Percentiles rank a stretch among this genome's conserved stretches.
These are phyloP conservation scores for Apotomis betuletana DNA, from an alignment of 2,888 invertebrate species.

Conservation along the genomic window DNA sequence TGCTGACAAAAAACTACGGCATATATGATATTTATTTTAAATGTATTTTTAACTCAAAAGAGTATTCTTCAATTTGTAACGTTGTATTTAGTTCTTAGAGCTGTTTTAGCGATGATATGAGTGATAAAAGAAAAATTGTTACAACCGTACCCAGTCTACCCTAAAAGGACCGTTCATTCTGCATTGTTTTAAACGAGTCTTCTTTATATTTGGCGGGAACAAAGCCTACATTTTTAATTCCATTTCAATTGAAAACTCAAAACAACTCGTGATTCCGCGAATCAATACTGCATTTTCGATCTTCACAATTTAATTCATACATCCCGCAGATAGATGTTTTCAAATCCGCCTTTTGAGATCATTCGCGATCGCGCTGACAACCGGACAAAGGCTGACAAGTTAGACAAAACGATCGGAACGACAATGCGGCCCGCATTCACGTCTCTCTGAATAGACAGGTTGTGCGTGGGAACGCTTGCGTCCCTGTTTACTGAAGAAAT, in stretches of 20 bases:
- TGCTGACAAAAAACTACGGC: too few relatives aligned
- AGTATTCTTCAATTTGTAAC: too few relatives aligned
- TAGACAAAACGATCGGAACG: conserved; percentile 63
- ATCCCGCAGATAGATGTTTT: conserved; percentile 53
- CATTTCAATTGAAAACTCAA: conserved; percentile 3
- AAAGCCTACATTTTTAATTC: neutral
- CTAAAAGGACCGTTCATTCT: too few relatives aligned
- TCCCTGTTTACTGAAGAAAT: conserved; percentile 51
- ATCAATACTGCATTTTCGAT: conserved; percentile 35
- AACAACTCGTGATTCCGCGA: conserved; percentile 24
- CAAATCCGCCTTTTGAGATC: conserved; percentile 58
- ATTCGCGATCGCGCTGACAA: conserved; percentile 58
- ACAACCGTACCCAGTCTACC: too few relatives aligned
- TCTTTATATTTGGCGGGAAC: too few relatives aligned
- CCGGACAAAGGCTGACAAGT: conserved; percentile 62
- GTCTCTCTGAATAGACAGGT: conserved; percentile 60
- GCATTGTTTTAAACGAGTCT: too few relatives aligned
- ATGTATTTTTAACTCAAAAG: too few relatives aligned
- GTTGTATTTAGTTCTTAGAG: too few relatives aligned
- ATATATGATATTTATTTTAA: too few relatives aligned
- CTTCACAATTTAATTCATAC: conserved; percentile 39
- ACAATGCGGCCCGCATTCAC: conserved; percentile 57
- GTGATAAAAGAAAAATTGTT: too few relatives aligned
- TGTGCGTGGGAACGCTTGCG: conserved; percentile 69
- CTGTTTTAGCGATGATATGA: too few relatives aligned